phyloP scores from a whole-genome alignment of 2,113 vertebrate genomes.

The Apodemus sylvaticus region DNA sequence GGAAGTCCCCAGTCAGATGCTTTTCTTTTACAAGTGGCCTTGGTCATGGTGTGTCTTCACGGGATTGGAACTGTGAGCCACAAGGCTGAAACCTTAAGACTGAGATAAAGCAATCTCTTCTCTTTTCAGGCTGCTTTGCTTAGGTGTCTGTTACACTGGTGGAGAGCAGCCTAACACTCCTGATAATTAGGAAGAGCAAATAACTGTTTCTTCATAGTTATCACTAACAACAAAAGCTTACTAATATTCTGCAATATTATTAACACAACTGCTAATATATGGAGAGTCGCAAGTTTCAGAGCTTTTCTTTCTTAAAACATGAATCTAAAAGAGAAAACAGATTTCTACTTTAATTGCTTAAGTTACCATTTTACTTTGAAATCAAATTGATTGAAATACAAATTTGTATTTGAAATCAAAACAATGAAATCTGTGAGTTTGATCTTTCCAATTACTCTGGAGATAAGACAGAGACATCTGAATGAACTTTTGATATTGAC shows the following conservation, averaged over 20 bases:
- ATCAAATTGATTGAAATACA: not conserved
- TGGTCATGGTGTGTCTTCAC: not conserved
- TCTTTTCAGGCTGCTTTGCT: not conserved
- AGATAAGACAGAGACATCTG: not conserved
- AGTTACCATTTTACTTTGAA: slow-evolving; percentile 48
- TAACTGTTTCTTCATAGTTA: not conserved
- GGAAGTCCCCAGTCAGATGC: not conserved
- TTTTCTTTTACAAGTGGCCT: not conserved
- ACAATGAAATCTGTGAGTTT: not conserved
- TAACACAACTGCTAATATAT: not conserved
- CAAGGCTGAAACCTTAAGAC: not conserved
- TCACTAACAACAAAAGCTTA: slow-evolving; percentile 21
- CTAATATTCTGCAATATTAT: not conserved
- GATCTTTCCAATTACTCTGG: not conserved
- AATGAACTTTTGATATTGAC: slow-evolving; percentile 7
- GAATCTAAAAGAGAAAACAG: slow-evolving; percentile 9
- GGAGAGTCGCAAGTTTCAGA: not conserved
- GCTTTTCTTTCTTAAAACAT: not conserved
- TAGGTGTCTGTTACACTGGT: not conserved
- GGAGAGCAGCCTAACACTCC: not conserved
- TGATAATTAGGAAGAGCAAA: slow-evolving; percentile 36
- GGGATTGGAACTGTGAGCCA: not conserved
- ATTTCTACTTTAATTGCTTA: slow-evolving; percentile 31
- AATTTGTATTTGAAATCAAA: slow-evolving; percentile 2
- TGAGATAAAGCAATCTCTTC: not conserved